Evolutionary conservation across 2,888 invertebrate genomes (phyloP), one percentile per base, ranked within the genome.

Genomic region (Lottia scabra): DNA sequence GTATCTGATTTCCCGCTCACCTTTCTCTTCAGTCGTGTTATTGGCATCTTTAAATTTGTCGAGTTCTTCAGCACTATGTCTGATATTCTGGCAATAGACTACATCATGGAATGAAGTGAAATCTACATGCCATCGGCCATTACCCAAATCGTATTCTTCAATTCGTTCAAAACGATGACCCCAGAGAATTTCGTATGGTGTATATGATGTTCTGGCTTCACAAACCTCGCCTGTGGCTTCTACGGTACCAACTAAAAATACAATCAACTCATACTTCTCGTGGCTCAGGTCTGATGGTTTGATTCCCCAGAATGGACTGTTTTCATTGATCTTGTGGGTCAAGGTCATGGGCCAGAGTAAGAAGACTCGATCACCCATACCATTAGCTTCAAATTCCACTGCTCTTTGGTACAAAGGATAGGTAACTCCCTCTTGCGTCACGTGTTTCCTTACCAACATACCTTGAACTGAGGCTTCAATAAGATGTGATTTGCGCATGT

Each of bases 341-440:
- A 98, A 95, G 38, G 96, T 97, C 84, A 96, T 96, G 1, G 98
- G 98, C 98, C 98, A 98, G 84, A 98, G 97, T 89, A 99, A 96
- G 92, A 98, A 97, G 78, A 98, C 93, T 71, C 96, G 93, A 89
- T 98, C 96, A 86, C 96, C 95, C 86, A 96, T 95, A 16, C 94
- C 95, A 84, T 96, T 96, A 0, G 96, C 96, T 83, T 96, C 96
- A 63, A 96, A 96, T 2, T 94, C 94, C 87, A 98, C 91, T 90
- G 97, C 96, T 86, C 96, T 95, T 90, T 97, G 97, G 90, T 95
- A 96, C 89, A 86, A 69, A 1, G 85, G 85, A 65, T 85, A 84
- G n/a, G 79, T 70, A 3, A 79, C 78, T 10, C 84, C 84, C 68
- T 85, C 85, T 12, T 80, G 68, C 6, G 81, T 82, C 64, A 84